These are phyloP conservation scores for Polylopha cassiicola DNA, from an alignment of 2,888 invertebrate genomes.

Conservation along the genomic window DNA sequence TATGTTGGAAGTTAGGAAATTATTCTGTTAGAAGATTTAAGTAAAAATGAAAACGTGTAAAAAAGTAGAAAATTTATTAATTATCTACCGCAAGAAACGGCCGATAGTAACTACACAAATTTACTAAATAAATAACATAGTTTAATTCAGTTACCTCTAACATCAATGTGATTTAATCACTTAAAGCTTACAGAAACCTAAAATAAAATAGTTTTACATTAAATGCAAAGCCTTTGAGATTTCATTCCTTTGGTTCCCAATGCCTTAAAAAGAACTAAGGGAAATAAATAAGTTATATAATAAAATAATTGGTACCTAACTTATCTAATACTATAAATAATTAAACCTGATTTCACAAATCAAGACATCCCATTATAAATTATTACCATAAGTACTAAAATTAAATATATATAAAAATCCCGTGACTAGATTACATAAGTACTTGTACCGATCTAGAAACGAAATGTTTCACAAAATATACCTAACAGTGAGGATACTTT, in stretches of 20 bases:
- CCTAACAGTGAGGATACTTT: conserved; percentile 26
- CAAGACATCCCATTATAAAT: conserved; percentile 14
- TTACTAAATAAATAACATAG: no score
- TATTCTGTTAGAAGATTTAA: no score
- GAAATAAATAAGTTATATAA: conserved; percentile 25
- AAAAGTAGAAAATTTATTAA: no score
- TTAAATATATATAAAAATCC: conserved; percentile 28
- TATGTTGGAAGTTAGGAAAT: no score
- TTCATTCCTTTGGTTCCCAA: conserved; percentile 71
- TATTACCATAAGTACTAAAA: conserved; percentile 27
- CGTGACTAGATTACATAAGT: conserved; percentile 52
- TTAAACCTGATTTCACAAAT: conserved; percentile 45
- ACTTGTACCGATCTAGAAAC: not conserved
- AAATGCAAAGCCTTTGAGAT: conserved; percentile 52
- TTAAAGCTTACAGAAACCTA: conserved; percentile 52
- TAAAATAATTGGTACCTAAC: conserved; percentile 26
- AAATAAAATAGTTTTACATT: conserved; percentile 35
- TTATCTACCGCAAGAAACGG: no score
- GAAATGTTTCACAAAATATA: conserved; percentile 5
- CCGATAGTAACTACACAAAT: no score
- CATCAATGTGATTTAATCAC: conserved; percentile 55
- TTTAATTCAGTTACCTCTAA: no score
- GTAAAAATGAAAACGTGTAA: no score
- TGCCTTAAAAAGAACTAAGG: conserved; percentile 32
- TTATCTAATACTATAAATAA: conserved; percentile 24